Base-by-base conservation (phyloP, 1,140 invertebrate species). In the Drosophila erecta region DNA sequence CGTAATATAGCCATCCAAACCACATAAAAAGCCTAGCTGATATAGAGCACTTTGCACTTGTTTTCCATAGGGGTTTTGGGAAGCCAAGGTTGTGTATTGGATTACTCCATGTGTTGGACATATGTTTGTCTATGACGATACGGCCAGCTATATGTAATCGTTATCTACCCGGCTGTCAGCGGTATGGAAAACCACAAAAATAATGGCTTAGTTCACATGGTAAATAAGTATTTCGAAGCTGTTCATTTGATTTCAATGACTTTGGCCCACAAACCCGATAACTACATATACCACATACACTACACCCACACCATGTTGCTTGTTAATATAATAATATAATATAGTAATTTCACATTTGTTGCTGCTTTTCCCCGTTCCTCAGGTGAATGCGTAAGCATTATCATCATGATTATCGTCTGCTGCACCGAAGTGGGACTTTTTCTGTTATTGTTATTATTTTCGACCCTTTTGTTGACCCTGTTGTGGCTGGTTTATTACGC, bases 191-290 rank as follows among this genome's bases (percentile, higher is more conserved):
- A 69, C 66, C 41, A 30, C 50, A 70, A 38, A 12, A 50, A 6
- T 51, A 33, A 53, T 61, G 24, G 22, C 24, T 41, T 33, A 57
- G 44, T 38, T 41, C 60, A 38, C 50, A 47, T 33, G 50, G 50
- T 65, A 33, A 30, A 50, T 41, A 50, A 33, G 33, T 24, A 64
- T 22, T 24, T 37, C 24, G 17, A 49, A 61, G 22, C 38, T 47
- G 35, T 55, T 79, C 49, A 46, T 79, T 50, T 57, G 49, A 57
- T 69, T 73, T 70, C 65, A 61, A 64, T 65, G 62, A 24, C 7
- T 59, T 59, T 74, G 78, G 56, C 62, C 74, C 55, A 86, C 56
- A 80, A 75, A 75, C 70, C 53, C n/a, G 27, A 70, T 70, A 70
- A 54, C 24, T 24, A 57, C 41, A 54, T 46, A 66, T n/a, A 67